These are phyloP conservation scores for Epizoanthus stellaris DNA, from an alignment of 92 coral and sea anemone species.

Conservation along the genomic window DNA sequence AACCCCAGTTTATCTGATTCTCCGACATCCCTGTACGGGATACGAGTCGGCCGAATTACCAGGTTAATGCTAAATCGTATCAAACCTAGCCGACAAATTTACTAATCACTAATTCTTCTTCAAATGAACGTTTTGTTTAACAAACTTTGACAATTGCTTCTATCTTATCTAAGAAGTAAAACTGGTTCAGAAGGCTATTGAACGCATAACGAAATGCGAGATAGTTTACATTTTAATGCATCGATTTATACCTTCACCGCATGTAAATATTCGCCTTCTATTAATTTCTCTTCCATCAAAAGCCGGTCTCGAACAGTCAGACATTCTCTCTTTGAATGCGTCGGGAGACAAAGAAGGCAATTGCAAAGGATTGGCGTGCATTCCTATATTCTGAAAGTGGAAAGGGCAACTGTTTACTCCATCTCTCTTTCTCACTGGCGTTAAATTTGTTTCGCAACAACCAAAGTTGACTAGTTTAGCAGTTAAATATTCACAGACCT, in stretches of 20 bases:
- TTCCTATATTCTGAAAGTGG: neutral
- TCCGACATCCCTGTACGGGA: too few relatives aligned
- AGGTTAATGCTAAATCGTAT: too few relatives aligned
- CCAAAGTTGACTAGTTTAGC: neutral
- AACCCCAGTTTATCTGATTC: too few relatives aligned
- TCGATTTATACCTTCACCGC: neutral
- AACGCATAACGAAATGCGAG: too few relatives aligned
- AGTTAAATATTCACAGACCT: constrained; percentile 14
- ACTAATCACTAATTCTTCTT: too few relatives aligned
- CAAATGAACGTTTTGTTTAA: too few relatives aligned
- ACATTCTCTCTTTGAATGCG: neutral
- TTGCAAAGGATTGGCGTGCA: neutral
- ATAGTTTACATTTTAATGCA: too few relatives aligned
- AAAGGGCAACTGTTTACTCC: neutral
- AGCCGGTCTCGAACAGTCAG: neutral
- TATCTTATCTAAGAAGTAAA: too few relatives aligned
- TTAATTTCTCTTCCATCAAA: constrained; percentile 11
- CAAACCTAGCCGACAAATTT: too few relatives aligned
- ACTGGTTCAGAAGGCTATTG: too few relatives aligned
- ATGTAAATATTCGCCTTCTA: constrained; percentile 9
- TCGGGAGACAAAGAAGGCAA: neutral
- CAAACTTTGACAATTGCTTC: too few relatives aligned
- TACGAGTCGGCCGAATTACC: too few relatives aligned
- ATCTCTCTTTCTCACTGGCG: neutral
- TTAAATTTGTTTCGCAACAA: neutral